These are phyloP conservation scores for Saturnia japonica DNA, from an alignment of 2,888 invertebrate genomes.

Conservation along the genomic window DNA sequence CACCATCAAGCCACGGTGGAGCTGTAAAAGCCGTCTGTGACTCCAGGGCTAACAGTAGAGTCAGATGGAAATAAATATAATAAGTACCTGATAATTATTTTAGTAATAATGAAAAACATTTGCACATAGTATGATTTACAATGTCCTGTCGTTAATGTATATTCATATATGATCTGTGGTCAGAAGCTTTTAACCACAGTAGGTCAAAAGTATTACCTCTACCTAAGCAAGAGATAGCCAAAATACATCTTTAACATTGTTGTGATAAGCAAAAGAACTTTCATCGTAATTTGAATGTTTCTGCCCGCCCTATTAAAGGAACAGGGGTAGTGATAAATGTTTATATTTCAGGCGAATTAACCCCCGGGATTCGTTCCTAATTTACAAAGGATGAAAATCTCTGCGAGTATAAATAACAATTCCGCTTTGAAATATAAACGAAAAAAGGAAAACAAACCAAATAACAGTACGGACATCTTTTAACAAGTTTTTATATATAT, in stretches of 20 bases:
- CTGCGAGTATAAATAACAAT: conserved; percentile 10
- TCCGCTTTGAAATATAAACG: conserved; percentile 7
- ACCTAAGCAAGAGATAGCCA: neutral
- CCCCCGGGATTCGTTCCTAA: conserved; percentile 11
- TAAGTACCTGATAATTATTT: too few relatives aligned
- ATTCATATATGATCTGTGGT: neutral
- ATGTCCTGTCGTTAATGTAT: too few relatives aligned
- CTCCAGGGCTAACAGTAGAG: too few relatives aligned
- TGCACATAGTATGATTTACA: too few relatives aligned
- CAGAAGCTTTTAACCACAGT: neutral
- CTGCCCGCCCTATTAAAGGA: neutral
- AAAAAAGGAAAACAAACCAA: neutral
- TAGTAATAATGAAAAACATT: too few relatives aligned
- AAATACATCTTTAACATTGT: neutral
- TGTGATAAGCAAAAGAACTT: neutral
- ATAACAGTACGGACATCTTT: neutral
- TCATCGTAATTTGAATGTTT: neutral
- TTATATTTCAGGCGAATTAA: conserved; percentile 14
- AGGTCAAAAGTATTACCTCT: too few relatives aligned
- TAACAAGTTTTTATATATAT: neutral
- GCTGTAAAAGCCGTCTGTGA: too few relatives aligned
- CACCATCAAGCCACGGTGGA: too few relatives aligned
- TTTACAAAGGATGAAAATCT: conserved; percentile 13
- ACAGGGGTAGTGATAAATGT: neutral
- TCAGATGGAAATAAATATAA: too few relatives aligned